phyloP scores from a whole-genome alignment of 2,113 vertebrate species.

The Tichodroma muraria region DNA sequence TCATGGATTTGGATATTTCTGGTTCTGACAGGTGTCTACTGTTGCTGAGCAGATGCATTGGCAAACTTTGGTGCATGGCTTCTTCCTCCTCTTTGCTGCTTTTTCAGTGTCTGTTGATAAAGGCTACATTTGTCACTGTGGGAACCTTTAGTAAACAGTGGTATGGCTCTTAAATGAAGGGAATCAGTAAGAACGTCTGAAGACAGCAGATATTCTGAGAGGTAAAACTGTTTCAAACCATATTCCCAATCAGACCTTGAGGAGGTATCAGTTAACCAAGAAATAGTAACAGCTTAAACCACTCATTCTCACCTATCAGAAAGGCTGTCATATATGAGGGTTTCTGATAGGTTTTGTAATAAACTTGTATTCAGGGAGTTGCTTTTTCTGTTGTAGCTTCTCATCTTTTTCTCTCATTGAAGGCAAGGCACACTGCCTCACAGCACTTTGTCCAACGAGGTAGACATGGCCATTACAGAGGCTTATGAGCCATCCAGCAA shows the following conservation, averaged over 20 bases:
- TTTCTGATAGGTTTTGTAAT: neutral
- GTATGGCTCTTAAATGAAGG: neutral
- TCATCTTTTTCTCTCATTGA: neutral
- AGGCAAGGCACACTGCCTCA: neutral
- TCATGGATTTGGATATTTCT: neutral
- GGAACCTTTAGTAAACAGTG: neutral
- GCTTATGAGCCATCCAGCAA: neutral
- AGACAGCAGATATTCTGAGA: neutral
- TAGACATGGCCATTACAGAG: neutral
- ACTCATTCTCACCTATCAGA: neutral
- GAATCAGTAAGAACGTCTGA: neutral
- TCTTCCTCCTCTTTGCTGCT: neutral
- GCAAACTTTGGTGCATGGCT: neutral
- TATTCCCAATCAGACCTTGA: neutral
- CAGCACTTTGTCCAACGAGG: accelerated
- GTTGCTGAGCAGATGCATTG: neutral
- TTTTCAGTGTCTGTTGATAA: neutral
- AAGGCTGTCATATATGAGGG: neutral
- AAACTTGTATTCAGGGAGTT: neutral
- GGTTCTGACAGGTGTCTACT: neutral
- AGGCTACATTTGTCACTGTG: neutral
- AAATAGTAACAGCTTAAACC: neutral
- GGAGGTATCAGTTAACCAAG: neutral
- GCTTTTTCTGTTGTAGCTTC: neutral
- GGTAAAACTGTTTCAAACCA: neutral